Percentiles rank a stretch among this genome's conserved stretches.
phyloP scores from a whole-genome alignment of 2,888 invertebrate genomes.

The Frankliniella fusca region DNA sequence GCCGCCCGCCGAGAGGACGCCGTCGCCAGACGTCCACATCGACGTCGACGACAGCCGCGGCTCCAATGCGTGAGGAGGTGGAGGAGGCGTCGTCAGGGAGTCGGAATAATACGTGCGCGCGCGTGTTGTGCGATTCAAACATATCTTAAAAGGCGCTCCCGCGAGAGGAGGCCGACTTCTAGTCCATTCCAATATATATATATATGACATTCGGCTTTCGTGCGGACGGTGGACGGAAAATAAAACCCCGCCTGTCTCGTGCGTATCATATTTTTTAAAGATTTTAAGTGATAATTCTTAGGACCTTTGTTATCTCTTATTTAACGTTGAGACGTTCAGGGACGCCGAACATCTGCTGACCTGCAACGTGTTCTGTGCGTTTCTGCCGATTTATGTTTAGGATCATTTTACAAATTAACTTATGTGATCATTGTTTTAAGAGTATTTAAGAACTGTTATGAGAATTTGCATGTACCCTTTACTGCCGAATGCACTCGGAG shows the following conservation, averaged over 20 bases:
- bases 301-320: not conserved
- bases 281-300: not conserved
- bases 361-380: not conserved
- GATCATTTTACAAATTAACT: conserved; percentile 19
- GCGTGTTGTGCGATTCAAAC: not conserved
- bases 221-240: too few species aligned
- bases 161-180: not conserved
- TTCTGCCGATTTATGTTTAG: not conserved
- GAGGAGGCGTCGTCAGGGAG: not conserved
- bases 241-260: not conserved
- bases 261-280: not conserved
- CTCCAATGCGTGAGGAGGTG: not conserved
- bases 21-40: not conserved
- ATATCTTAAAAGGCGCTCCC: not conserved
- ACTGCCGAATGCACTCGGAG: conserved; percentile 7
- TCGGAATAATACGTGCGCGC: not conserved
- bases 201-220: too few species aligned
- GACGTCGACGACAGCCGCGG: conserved; percentile 1
- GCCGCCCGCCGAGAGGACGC: not conserved
- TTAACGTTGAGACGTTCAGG: not conserved
- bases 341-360: not conserved
- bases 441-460: conserved; percentile 20
- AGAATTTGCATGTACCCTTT: not conserved
- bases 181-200: not conserved
- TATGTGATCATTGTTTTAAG: conserved; percentile 26